Evolutionary conservation across 2,113 vertebrate genomes (phyloP).

Genomic region (Sula dactylatra): DNA sequence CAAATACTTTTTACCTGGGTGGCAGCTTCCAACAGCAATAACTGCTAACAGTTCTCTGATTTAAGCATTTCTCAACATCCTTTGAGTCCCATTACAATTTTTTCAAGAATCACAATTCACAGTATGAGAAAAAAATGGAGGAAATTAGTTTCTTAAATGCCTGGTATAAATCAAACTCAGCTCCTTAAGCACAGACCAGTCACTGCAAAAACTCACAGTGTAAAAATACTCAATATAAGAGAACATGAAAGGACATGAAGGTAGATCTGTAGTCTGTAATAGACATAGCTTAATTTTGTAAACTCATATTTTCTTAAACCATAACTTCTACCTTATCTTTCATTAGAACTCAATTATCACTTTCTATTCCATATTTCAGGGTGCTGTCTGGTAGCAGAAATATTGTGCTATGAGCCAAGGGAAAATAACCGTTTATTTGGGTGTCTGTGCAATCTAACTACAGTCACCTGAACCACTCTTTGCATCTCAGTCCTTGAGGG

Average conservation of each 20-base stretch:
- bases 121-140: neutral
- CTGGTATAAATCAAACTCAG: neutral
- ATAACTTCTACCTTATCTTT: neutral
- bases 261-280: neutral
- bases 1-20: neutral
- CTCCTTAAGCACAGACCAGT: neutral
- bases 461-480: neutral
- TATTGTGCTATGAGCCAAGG: neutral
- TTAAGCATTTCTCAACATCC: neutral
- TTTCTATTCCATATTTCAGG: neutral
- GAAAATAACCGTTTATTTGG: neutral
- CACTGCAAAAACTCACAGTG: neutral
- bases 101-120: neutral
- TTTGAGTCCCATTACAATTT: neutral
- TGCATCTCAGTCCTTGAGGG: neutral
- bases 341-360: neutral
- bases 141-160: neutral
- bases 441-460: neutral
- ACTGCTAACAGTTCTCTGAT: neutral
- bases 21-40: neutral
- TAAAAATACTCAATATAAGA: neutral
- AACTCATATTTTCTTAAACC: neutral
- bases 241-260: neutral
- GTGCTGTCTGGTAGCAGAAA: neutral
- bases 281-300: neutral